Evolutionary conservation across 2,113 vertebrate species (phyloP).

Genomic region (Dromas ardeola): DNA sequence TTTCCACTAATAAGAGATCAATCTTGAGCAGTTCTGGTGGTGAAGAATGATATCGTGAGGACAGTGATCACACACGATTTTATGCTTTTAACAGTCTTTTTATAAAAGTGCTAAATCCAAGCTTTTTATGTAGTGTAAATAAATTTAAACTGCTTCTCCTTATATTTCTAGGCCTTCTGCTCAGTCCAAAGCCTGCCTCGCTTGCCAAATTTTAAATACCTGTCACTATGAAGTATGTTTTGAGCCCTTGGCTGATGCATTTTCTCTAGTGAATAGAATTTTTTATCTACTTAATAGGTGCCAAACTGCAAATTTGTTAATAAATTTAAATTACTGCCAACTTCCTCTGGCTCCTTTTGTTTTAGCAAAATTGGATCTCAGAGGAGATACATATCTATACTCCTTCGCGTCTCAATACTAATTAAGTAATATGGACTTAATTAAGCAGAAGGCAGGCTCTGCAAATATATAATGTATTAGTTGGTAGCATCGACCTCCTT

Average conservation of each 20-base stretch:
- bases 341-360: constrained; percentile 2
- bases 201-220: constrained; percentile 46
- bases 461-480: not conserved
- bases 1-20: not conserved
- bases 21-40: not conserved
- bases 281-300: constrained; percentile 15
- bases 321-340: constrained; percentile 2
- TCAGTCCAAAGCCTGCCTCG: not conserved
- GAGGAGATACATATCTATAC: not conserved
- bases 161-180: not conserved
- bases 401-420: not conserved
- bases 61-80: not conserved
- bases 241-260: not conserved
- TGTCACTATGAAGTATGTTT: constrained; percentile 18
- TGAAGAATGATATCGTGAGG: not conserved
- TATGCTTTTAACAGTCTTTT: not conserved
- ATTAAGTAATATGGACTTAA: constrained; percentile 23
- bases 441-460: constrained; percentile 3
- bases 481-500: not conserved
- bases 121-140: not conserved
- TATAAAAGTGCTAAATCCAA: not conserved
- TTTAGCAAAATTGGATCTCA: constrained; percentile 12
- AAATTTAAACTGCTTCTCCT: not conserved
- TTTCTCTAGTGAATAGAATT: not conserved
- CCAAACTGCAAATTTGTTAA: constrained; percentile 9